Base-by-base conservation (phyloP, 2,113 vertebrate species). In the Turnix velox region DNA sequence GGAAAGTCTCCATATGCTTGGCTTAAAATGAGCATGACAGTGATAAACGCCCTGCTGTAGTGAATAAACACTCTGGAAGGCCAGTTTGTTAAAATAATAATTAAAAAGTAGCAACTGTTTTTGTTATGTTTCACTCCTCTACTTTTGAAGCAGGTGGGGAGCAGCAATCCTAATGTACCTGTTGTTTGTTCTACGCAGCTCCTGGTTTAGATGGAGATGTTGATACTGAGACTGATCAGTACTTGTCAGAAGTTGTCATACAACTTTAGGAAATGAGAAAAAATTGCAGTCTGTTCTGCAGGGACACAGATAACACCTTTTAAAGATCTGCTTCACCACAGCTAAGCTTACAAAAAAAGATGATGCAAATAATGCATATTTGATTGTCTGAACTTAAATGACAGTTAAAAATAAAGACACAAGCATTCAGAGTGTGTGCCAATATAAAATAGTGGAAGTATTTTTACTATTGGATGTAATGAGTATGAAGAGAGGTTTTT, bases 401-500 rank as follows among this genome's bases (percentile, higher is more conserved):
- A 15, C 7, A 7, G 15, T 58, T 45, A 15, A 39, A 37, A 18
- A 62, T 45, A 65, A 2, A 71, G 15, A 10, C 14, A 9, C n/a
- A 63, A 39, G 11, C 12, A 39, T 65, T 72, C 67, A 30, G 7
- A 54, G 12, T 46, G 4, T 25, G 7, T 85, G 8, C 16, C 16
- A 57, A 5, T 48, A n/a, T 76, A 61, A 80, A 80, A 31, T 40
- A 67, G 10, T 67, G 18, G 16, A 78, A 84, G 6, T 52, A n/a
- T 11, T 35, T 37, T 55, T 75, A 39, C 18, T 30, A 8, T 46
- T 80, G 16, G 20, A 37, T 43, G 30, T 63, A 28, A 25, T 40
- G 19, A 45, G 9, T 23, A 23, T 3, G 5, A 5, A 24, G 52
- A 72, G 22, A 0, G 0, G 7, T 12, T 43, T 14, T 62, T 2